Evolutionary conservation across 2,113 vertebrate genomes (phyloP).

Genomic region (Lagopus leucura): DNA sequence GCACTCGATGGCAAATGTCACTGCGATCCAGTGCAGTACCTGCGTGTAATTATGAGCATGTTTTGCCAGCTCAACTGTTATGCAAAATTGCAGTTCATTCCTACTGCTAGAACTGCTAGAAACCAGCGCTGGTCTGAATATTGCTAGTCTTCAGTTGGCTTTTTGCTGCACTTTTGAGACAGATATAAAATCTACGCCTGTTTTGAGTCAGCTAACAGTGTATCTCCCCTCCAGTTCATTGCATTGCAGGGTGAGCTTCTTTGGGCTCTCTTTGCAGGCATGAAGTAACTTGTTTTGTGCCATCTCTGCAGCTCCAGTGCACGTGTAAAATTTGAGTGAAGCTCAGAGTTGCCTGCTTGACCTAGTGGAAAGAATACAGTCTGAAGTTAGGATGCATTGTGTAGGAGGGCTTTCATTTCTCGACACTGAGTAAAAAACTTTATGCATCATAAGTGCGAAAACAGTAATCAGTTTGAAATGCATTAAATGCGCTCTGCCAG

Average conservation of each 20-base stretch:
- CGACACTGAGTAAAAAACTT: constrained; percentile 45
- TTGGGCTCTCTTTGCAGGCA: constrained; percentile 65
- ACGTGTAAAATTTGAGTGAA: constrained; percentile 46
- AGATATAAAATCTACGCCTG: constrained; percentile 68
- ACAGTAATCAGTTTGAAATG: constrained; percentile 30
- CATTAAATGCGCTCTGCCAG: constrained; percentile 34
- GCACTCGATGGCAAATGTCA: constrained; percentile 65
- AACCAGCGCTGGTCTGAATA: constrained; percentile 52
- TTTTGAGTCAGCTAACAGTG: constrained; percentile 59
- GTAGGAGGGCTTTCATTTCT: constrained; percentile 66
- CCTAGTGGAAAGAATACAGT: constrained; percentile 55
- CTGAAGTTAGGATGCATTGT: constrained; percentile 53
- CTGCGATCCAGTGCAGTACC: constrained; percentile 68
- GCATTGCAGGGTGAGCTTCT: constrained; percentile 66
- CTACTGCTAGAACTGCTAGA: constrained; percentile 71
- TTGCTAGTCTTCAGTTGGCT: constrained; percentile 69
- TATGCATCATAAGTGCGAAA: constrained; percentile 56
- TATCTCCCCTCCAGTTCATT: constrained; percentile 65
- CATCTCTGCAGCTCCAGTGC: constrained; percentile 19
- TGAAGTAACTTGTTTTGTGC: constrained; percentile 66
- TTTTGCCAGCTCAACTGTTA: constrained; percentile 65
- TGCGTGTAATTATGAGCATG: constrained; percentile 61
- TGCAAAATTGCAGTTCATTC: constrained; percentile 71
- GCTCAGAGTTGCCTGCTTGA: constrained; percentile 44
- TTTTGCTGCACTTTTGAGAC: constrained; percentile 69